A percentile compares a stretch with the other conserved stretches of the same genome.
Evolutionary conservation across 1,140 invertebrate genomes (phyloP).

Genomic region (Ostrea edulis): DNA sequence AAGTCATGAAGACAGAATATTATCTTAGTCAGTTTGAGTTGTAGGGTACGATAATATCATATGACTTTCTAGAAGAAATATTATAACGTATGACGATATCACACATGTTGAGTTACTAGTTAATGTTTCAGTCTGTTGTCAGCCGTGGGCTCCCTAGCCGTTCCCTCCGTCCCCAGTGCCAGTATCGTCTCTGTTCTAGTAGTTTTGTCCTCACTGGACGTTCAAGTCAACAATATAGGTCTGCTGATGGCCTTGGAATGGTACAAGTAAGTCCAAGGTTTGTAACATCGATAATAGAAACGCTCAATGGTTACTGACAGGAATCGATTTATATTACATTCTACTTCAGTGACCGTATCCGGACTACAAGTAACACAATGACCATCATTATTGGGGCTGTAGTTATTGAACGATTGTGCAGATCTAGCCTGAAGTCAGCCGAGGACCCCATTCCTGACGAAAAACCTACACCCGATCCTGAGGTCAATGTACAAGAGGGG

Average conservation of each 20-base stretch:
- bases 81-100: neutral
- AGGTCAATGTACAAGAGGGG: neutral
- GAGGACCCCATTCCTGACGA: neutral
- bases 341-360: neutral
- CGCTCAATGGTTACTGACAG: neutral
- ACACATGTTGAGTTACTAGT: neutral
- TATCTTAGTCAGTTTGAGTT: too few relatives aligned
- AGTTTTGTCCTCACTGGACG: conserved; percentile 59
- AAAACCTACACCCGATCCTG: neutral
- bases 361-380: conserved; percentile 6
- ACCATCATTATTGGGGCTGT: neutral
- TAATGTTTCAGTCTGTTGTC: neutral
- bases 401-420: neutral
- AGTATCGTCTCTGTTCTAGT: conserved; percentile 65
- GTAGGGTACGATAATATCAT: too few relatives aligned
- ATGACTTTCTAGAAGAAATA: neutral
- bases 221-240: conserved; percentile 85
- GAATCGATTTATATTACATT: neutral
- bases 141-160: conserved; percentile 50
- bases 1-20: too few relatives aligned
- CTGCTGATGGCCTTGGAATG: conserved; percentile 92
- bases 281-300: neutral
- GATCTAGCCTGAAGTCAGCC: neutral
- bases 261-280: conserved; percentile 88
- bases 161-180: conserved; percentile 61